Percentiles rank a stretch among this genome's conserved stretches.
Evolutionary conservation across 2,888 invertebrate genomes (phyloP).

Genomic region (Tribolium freemani): DNA sequence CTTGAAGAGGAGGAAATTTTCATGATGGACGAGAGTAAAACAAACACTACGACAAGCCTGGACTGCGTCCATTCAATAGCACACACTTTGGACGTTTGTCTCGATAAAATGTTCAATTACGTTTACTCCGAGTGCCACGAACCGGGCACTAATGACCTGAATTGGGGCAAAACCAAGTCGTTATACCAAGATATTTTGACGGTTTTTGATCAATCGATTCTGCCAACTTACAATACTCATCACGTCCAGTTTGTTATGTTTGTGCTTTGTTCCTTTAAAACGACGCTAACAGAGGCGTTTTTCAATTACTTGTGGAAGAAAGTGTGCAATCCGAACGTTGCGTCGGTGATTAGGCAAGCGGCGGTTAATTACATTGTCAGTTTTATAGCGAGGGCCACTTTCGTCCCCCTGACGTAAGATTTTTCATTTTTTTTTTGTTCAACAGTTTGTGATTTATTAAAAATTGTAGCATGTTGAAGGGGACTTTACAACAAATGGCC

Average conservation of each 20-base stretch:
- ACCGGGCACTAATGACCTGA: constrained; percentile 65
- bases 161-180: constrained; percentile 72
- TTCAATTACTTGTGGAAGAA: constrained; percentile 81
- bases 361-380: constrained; percentile 83
- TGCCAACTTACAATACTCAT: constrained; percentile 87
- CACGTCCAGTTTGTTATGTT: constrained; percentile 86
- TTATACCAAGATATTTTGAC: constrained; percentile 73
- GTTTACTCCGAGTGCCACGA: constrained; percentile 74
- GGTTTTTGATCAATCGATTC: constrained; percentile 84
- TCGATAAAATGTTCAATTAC: constrained; percentile 81
- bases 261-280: constrained; percentile 79
- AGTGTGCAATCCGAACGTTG: constrained; percentile 76
- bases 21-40: constrained; percentile 71
- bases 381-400: constrained; percentile 79
- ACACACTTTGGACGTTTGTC: constrained; percentile 82
- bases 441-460: constrained; percentile 1
- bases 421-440: background rate
- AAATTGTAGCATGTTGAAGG: constrained; percentile 74
- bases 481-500: constrained; percentile 78
- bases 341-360: constrained; percentile 77
- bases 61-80: constrained; percentile 60
- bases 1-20: constrained; percentile 66
- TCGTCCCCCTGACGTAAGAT: constrained; percentile 74
- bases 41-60: constrained; percentile 44
- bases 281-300: constrained; percentile 74